Base-by-base conservation (phyloP, 2,797 vertebrate genomes). In the Scolopax rusticola region DNA sequence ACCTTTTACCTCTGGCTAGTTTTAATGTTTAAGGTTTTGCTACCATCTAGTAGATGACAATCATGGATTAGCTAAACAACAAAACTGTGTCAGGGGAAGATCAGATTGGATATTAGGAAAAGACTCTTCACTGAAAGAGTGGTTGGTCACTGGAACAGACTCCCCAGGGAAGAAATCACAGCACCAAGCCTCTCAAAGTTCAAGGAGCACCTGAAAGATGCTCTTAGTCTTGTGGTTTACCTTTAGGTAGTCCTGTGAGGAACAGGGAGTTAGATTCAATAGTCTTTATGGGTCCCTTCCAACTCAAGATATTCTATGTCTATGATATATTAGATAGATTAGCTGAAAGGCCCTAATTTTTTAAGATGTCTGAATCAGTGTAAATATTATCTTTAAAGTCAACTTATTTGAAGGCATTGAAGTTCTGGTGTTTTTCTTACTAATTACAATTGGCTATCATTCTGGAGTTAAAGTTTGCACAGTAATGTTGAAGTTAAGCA, bases 201-300 rank as follows among this genome's bases (percentile, higher is more conserved):
- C 47, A 53, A 19, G 12, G 15, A 53, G 12, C 2, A 2, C 12
- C 59, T 74, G 41, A 11, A 38, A 0, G 2, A 64, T 12, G 9
- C 6, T 33, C 7, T 38, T 28, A 54, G n/a, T 47, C 24, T 12
- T 56, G 40, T 28, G 28, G 23, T 56, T 64, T 64, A 56, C 12
- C 32, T 40, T 56, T 56, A 84, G 9, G 10, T 38, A 56, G 33
- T 40, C 12, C 45, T 60, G 18, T 0, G 2, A 69, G 19, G 11
- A 59, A 13, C 51, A 38, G 27, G 12, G 9, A 51, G 6, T 33
- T 60, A 25, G 65, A 51, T 47, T 32, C 3, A 1, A 16, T 32
- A 47, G 24, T 25, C 11, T 9, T 67, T 69, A 40, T 15, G 14
- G 17, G 54, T 75, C 20, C 25, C 5, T 68, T 75, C n/a, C 54